These are phyloP conservation scores for Podotricha telesiphe DNA, from an alignment of 2,888 invertebrate genomes.

Conservation along the genomic window DNA sequence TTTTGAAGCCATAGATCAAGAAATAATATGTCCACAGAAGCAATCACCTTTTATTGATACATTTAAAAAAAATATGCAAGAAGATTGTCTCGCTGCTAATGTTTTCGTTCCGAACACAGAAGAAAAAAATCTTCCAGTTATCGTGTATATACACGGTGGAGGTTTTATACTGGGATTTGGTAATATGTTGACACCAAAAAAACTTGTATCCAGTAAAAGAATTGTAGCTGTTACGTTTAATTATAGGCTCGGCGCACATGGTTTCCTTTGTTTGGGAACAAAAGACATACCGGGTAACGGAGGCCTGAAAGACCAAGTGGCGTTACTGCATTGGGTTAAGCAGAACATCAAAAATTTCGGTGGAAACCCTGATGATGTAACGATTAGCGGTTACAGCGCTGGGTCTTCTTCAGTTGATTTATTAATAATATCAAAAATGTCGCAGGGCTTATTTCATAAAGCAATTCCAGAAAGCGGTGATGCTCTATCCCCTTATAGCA, in stretches of 20 bases:
- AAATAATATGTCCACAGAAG: conserved; percentile 47
- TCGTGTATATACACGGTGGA: conserved; percentile 73
- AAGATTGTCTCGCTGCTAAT: conserved; percentile 53
- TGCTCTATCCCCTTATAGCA: conserved; percentile 49
- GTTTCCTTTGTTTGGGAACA: conserved; percentile 53
- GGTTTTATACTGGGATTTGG: conserved; percentile 64
- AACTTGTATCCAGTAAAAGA: conserved; percentile 52
- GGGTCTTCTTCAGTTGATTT: conserved; percentile 61
- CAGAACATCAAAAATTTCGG: conserved; percentile 54
- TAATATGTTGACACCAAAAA: conserved; percentile 49
- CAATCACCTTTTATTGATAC: conserved; percentile 23
- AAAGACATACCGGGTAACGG: conserved; percentile 54
- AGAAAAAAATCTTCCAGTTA: conserved; percentile 56
- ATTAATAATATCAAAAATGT: conserved; percentile 56
- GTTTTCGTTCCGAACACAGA: conserved; percentile 51
- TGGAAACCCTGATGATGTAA: conserved; percentile 57
- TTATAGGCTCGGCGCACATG: conserved; percentile 57
- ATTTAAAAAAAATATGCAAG: conserved; percentile 39
- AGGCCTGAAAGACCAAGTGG: conserved; percentile 57
- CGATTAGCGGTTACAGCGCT: conserved; percentile 60
- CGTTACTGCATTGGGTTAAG: conserved; percentile 54
- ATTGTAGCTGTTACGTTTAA: conserved; percentile 61
- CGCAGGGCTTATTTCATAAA: conserved; percentile 60
- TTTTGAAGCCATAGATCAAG: conserved; percentile 49
- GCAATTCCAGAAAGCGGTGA: conserved; percentile 62